These are phyloP conservation scores for Pituophis catenifer DNA, from an alignment of 2,113 vertebrate species.

Conservation along the genomic window DNA sequence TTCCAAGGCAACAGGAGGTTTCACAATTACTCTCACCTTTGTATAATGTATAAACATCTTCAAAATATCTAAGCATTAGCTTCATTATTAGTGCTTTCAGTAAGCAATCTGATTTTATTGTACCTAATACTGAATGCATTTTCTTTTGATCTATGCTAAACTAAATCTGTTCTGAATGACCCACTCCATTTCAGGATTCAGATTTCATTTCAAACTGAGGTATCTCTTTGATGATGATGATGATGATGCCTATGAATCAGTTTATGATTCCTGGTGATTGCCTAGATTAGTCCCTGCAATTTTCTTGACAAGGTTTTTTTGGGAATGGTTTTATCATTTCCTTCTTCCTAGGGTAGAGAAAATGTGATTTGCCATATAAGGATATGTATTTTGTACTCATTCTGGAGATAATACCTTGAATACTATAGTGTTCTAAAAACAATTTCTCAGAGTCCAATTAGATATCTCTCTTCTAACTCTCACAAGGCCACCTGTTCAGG, in stretches of 20 bases:
- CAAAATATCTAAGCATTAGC: not conserved
- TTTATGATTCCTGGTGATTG: not conserved
- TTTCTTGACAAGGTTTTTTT: not conserved
- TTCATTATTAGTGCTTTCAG: not conserved
- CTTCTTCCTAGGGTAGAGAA: not conserved
- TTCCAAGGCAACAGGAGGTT: not conserved
- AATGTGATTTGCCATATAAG: not conserved
- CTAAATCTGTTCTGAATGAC: not conserved
- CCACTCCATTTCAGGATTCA: not conserved
- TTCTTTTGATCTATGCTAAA: not conserved
- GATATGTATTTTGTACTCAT: not conserved
- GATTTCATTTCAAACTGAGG: not conserved
- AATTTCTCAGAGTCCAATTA: not conserved
- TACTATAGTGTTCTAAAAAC: not conserved
- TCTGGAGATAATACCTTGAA: not conserved
- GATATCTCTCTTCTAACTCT: not conserved
- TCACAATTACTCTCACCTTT: not conserved
- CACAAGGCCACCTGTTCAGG: not conserved
- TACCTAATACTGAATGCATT: not conserved
- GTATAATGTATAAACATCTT: not conserved
- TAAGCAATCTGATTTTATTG: not conserved
- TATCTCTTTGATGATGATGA: not conserved
- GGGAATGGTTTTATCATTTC: not conserved
- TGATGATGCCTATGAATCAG: too few relatives aligned
- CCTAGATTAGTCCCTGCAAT: not conserved